Evolutionary conservation across 30 jellyfish, hydroid and myxozoan genomes (phyloP), one percentile per base, ranked within the genome.

Genomic region (Cassiopea andromeda): DNA sequence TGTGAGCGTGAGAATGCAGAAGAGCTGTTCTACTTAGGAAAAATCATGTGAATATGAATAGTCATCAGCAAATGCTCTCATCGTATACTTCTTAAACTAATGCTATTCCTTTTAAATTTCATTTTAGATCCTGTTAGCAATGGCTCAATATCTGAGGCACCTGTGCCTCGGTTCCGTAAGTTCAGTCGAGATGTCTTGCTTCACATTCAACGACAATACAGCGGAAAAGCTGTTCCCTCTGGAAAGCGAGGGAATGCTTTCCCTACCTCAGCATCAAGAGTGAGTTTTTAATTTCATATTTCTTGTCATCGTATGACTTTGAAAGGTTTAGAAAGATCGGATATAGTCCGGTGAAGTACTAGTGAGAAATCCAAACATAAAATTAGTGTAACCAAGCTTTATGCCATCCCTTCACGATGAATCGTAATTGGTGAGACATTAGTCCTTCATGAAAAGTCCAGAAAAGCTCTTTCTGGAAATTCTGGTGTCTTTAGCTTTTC

Each of bases 161-260:
- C 96, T 58, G 97, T 85, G 73, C 97, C 98, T 10, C 80, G 91
- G 13, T 66, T 88, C 46, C 89, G 98, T 8, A 93, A 93, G 71
- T 93, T 93, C 89, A 93, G 98, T 60, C 90, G 98, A 13, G 98
- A 93, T 75, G 96, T 93, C 57, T 73, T 93, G 54, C 81, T 93
- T 5, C 98, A 93, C 80, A 60, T 93, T 14, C 98, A 93, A 70
- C 89, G 97, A 14, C 97, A 89, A 75, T 93, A 93, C 71, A 77
- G 85, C 48, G 96, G 94, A 13, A 91, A 77, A 48, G 70, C 44
- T 6, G 69, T 80, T 1, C 14, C 92, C 7, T 47, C 90, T 16
- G 78, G 74, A 4, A 87, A 60, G 50, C 73, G 86, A 77, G 74
- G 77, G 12, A 72, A 44, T 13, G 80, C 67, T 45, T 73, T 59